A percentile compares a stretch with the other conserved stretches of the same genome.
Conservation (phyloP, 2,797 vertebrate genomes). For the Chaenodraco wilsoni region DNA sequence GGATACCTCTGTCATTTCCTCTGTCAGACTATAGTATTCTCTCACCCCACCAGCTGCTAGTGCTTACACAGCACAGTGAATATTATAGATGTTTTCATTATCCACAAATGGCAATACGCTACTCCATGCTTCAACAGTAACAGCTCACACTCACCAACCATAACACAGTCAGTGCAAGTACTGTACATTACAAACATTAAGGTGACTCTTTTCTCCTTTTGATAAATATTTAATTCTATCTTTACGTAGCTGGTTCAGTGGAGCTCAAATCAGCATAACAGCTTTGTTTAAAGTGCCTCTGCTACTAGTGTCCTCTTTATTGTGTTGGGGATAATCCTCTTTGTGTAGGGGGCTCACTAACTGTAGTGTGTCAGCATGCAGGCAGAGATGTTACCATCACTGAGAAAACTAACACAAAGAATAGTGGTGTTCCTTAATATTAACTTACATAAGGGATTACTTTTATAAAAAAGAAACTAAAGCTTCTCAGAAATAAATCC, state of each 20-base stretch:
- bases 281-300: slow-evolving; percentile 18
- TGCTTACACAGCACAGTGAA: slow-evolving; percentile 51
- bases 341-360: slow-evolving; percentile 40
- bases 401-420: background rate
- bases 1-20: slow-evolving; percentile 19
- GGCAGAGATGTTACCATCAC: background rate
- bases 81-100: slow-evolving; percentile 65
- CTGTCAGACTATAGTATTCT: slow-evolving; percentile 20
- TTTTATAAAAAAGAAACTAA: background rate
- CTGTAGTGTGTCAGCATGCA: slow-evolving; percentile 35
- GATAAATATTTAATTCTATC: slow-evolving; percentile 5
- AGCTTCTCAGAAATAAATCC: slow-evolving; percentile 31
- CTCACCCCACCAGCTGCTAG: slow-evolving; percentile 19
- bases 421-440: background rate
- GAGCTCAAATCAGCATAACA: slow-evolving; percentile 17
- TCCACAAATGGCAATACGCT: slow-evolving; percentile 31
- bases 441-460: background rate
- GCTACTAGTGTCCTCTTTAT: slow-evolving; percentile 20
- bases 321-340: slow-evolving; percentile 61
- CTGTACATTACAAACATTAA: slow-evolving; percentile 7
- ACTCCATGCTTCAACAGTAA: slow-evolving; percentile 19
- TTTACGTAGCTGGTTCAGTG: slow-evolving; percentile 11
- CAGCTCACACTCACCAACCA: slow-evolving; percentile 7
- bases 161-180: background rate
- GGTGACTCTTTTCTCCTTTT: background rate